Evolutionary conservation across 2,888 invertebrate genomes (phyloP).

Genomic region (Tiliacea citrago): DNA sequence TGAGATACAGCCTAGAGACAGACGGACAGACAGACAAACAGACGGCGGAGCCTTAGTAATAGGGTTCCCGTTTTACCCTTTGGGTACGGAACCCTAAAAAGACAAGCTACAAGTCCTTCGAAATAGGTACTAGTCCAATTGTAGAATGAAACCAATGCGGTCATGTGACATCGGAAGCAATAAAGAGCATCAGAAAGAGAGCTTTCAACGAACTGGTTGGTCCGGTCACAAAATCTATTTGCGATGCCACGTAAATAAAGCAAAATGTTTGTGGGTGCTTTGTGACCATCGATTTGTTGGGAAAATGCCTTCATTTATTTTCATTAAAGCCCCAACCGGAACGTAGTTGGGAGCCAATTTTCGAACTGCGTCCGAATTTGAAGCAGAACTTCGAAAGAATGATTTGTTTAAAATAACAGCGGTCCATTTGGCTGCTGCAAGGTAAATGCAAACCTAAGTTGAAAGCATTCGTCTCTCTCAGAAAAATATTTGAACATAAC

Average conservation of each 20-base stretch:
- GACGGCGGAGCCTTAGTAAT: too few species aligned
- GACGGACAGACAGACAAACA: too few species aligned
- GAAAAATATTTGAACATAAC: slow-evolving; percentile 31
- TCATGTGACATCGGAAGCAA: slow-evolving; percentile 67
- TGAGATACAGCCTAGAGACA: too few species aligned
- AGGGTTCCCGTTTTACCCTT: too few species aligned
- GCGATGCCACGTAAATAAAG: slow-evolving; percentile 62
- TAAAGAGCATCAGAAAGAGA: slow-evolving; percentile 67
- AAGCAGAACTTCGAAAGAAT: slow-evolving; percentile 38
- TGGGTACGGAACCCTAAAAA: too few species aligned
- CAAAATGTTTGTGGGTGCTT: slow-evolving; percentile 56
- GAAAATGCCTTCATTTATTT: slow-evolving; percentile 70
- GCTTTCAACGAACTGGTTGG: slow-evolving; percentile 65
- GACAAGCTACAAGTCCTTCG: neutral
- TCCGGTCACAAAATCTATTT: slow-evolving; percentile 65
- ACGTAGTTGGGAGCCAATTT: slow-evolving; percentile 51
- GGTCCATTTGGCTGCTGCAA: slow-evolving; percentile 25
- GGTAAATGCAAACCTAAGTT: slow-evolving; percentile 38
- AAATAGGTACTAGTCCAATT: slow-evolving; percentile 5
- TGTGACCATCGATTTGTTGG: slow-evolving; percentile 58
- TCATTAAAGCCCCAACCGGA: slow-evolving; percentile 65
- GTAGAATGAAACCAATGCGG: slow-evolving; percentile 6
- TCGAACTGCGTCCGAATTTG: slow-evolving; percentile 46
- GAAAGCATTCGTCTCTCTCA: slow-evolving; percentile 37
- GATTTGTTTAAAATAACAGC: slow-evolving; percentile 50